Evolutionary conservation across 1,140 invertebrate genomes (phyloP).

Genomic region (Cherax destructor): DNA sequence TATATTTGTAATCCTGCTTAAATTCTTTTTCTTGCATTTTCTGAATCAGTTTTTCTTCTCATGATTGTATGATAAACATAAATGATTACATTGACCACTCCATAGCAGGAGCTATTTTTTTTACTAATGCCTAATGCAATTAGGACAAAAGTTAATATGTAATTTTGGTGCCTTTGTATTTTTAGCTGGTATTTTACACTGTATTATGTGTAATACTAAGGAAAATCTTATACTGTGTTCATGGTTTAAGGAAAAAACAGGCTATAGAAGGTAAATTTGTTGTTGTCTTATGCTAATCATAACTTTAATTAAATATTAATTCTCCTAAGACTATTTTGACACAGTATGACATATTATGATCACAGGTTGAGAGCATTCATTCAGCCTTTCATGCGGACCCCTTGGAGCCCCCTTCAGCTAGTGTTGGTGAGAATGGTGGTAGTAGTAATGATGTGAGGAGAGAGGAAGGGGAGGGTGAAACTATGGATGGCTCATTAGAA

Average conservation of each 20-base stretch:
- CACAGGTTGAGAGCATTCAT: conserved; percentile 37
- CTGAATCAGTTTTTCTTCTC: too few species aligned
- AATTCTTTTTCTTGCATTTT: too few species aligned
- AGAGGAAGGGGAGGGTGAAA: conserved; percentile 15
- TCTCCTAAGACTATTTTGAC: neutral
- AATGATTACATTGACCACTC: too few species aligned
- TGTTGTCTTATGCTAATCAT: neutral
- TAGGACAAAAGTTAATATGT: too few species aligned
- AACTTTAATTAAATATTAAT: neutral
- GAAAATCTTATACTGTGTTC: neutral
- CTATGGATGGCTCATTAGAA: conserved; percentile 12
- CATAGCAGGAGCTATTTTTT: too few species aligned
- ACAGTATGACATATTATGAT: conserved; percentile 18
- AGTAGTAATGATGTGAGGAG: conserved; percentile 8
- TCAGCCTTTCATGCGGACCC: conserved; percentile 32
- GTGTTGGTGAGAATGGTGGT: conserved; percentile 28
- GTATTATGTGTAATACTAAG: neutral
- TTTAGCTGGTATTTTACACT: too few species aligned
- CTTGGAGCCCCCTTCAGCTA: conserved; percentile 46
- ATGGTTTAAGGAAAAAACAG: neutral
- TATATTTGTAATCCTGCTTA: too few species aligned
- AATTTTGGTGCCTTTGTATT: too few species aligned
- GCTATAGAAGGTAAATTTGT: neutral
- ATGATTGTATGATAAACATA: too few species aligned
- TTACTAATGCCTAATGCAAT: too few species aligned